Evolutionary conservation across 2,888 invertebrate species (phyloP).

Genomic region (Poecilobothrus nobilitatus): DNA sequence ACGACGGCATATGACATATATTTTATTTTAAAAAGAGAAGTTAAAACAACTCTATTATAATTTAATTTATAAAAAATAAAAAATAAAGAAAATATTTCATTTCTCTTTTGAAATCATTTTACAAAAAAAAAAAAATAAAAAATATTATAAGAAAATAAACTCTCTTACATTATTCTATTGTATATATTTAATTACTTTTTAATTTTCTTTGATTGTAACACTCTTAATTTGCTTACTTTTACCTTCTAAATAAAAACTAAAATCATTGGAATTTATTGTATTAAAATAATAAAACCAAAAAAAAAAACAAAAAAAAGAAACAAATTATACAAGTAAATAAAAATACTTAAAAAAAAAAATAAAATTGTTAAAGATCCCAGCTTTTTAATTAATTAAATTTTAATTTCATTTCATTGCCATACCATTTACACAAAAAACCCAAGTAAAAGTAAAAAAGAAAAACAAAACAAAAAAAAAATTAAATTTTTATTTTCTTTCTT

Average conservation of each 20-base stretch:
- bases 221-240: background rate
- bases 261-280: background rate
- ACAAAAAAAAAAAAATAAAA: no score
- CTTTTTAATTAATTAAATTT: slow-evolving; percentile 3
- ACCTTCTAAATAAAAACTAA: no score
- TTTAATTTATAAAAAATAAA: no score
- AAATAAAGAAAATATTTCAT: no score
- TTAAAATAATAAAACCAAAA: no score
- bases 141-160: no score
- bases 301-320: background rate
- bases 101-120: no score
- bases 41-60: no score
- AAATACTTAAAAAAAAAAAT: background rate
- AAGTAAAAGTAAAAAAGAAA: background rate
- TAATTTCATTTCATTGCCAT: background rate
- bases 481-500: background rate
- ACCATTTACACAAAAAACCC: background rate
- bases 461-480: background rate
- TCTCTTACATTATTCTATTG: no score
- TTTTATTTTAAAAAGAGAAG: no score
- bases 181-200: background rate
- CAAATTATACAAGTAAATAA: background rate
- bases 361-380: background rate
- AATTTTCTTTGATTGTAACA: background rate
- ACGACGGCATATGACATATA: no score